Base-by-base conservation (phyloP, 2,888 invertebrate genomes). In the Mycalesis mineus region DNA sequence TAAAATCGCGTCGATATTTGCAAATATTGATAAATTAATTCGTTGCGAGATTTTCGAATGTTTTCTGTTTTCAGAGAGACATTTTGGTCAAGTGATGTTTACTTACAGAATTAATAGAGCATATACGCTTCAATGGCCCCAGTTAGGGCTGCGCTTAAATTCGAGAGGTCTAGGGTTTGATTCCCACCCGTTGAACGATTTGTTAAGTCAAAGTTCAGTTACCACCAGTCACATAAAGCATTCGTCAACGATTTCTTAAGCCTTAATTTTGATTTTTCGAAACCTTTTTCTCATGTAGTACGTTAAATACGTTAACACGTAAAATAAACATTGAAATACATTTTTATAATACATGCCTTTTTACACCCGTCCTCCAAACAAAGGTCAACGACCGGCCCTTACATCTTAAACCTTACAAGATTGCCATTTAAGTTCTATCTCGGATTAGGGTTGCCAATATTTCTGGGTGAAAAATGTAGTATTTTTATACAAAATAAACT, bases 391-490 rank as follows among this genome's bases (percentile, higher is more conserved):
- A 5, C 39, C 45, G 50, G 47, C 45, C 57, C 54, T 57, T 49
- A 49, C 50, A 42, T 44, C 51, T 37, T 11, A 39, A 49, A 41
- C 29, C 51, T 57, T 49, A 58, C 55, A 45, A 66, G 63, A 66
- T 63, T 53, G 61, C 61, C 61, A 54, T 65, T 68, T 65, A 63
- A 61, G 53, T 56, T 55, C 58, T 60, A 59, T 64, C 60, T 22
- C 22, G 22, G n/a, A n/a, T n/a, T n/a, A n/a, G n/a, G n/a, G n/a
- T n/a, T n/a, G n/a, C n/a, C n/a, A n/a, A n/a, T n/a, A n/a, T n/a
- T n/a, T n/a, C n/a, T n/a, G n/a, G n/a, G n/a, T n/a, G n/a, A n/a
- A n/a, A n/a, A n/a, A n/a, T n/a, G n/a, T n/a, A n/a, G n/a, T n/a
- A n/a, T n/a, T n/a, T n/a, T n/a, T n/a, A n/a, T n/a, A n/a, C n/a